Evolutionary conservation across 1,140 invertebrate species (phyloP).

Genomic region (Xylocopa sonorina): DNA sequence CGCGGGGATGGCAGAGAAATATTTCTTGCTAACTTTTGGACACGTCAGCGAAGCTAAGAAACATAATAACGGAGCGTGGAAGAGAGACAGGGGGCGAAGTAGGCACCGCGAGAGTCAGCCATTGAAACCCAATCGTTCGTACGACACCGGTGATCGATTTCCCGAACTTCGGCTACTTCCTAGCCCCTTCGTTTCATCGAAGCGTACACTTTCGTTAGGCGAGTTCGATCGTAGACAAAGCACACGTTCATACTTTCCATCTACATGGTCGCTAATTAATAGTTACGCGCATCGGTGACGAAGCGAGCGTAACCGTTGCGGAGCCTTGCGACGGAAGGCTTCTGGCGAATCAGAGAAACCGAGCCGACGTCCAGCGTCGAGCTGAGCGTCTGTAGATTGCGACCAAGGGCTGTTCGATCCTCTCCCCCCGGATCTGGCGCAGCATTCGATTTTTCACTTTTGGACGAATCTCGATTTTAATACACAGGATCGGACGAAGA

Average conservation of each 20-base stretch:
- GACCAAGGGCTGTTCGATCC: background rate
- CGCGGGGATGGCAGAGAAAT: background rate
- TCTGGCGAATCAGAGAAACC: constrained; percentile 45
- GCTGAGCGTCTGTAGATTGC: background rate
- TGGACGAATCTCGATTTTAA: background rate
- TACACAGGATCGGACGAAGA: no score
- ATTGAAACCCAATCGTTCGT: no score
- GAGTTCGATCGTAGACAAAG: constrained; percentile 13
- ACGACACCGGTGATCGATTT: background rate
- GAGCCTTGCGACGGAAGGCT: background rate
- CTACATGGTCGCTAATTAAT: no score
- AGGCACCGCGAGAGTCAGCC: background rate
- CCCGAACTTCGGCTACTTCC: background rate
- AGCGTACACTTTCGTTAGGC: background rate
- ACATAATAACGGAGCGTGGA: background rate
- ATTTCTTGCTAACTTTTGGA: constrained; percentile 21
- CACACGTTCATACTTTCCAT: background rate
- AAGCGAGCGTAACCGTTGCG: constrained; percentile 11
- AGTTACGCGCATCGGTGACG: background rate
- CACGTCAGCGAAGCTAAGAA: constrained; percentile 7
- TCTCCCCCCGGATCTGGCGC: background rate
- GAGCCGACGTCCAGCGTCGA: constrained; percentile 48
- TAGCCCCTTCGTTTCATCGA: background rate
- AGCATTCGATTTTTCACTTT: background rate
- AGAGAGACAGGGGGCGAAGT: background rate